Percentiles rank a stretch among this genome's conserved stretches.
Evolutionary conservation across 1,140 invertebrate species (phyloP).

Genomic region (Asobara japonica): DNA sequence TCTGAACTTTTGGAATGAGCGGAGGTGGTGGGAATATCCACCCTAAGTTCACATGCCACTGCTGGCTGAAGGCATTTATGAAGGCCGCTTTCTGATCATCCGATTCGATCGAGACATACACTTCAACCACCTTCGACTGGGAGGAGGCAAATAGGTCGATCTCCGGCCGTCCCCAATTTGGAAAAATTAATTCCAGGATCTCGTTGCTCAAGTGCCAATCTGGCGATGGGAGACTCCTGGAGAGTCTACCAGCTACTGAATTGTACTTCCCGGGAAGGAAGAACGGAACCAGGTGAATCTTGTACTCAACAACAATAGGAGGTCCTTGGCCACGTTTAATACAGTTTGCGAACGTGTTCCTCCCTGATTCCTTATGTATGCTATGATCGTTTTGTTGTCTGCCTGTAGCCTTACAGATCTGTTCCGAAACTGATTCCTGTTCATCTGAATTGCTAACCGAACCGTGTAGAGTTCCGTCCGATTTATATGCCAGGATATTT

Average conservation of each 20-base stretch:
- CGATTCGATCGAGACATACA: conserved; percentile 24
- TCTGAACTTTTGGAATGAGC: conserved; percentile 42
- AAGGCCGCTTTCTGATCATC: conserved; percentile 17
- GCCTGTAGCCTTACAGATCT: conserved; percentile 44
- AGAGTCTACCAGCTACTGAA: conserved; percentile 26
- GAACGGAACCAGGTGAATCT: conserved; percentile 31
- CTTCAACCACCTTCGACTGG: conserved; percentile 24
- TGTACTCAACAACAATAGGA: conserved; percentile 23
- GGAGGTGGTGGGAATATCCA: conserved; percentile 36
- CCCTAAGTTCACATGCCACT: conserved; percentile 5
- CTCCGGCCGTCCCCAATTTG: conserved; percentile 27
- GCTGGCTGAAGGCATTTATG: conserved; percentile 14
- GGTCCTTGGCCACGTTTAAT: conserved; percentile 17
- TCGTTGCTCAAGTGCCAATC: conserved; percentile 35
- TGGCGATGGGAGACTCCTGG: conserved; percentile 14
- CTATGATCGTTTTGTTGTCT: conserved; percentile 48
- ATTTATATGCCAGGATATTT: conserved; percentile 45
- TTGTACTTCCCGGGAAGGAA: conserved; percentile 41
- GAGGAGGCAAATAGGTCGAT: conserved; percentile 35
- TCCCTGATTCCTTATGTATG: conserved; percentile 42
- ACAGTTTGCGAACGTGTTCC: conserved; percentile 36
- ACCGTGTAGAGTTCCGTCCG: conserved; percentile 49
- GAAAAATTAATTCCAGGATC: conserved; percentile 26
- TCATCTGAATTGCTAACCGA: conserved; percentile 35
- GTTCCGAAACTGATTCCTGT: conserved; percentile 27